Base-by-base conservation (phyloP, 2,113 vertebrate species). In the Sclerurus mexicanus region DNA sequence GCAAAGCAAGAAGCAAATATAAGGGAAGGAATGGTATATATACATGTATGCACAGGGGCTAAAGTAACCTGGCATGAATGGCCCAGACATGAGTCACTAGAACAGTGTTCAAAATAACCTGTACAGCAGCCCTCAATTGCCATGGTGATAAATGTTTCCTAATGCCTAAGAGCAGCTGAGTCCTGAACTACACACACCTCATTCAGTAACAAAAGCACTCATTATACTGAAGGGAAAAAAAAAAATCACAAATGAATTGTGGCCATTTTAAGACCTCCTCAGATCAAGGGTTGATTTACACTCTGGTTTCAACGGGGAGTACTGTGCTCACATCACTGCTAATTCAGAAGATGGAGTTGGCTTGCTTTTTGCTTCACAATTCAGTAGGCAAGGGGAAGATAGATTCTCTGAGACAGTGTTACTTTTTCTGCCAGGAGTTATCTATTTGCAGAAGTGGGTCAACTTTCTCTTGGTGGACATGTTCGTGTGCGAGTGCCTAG, bases 401-500 rank as follows among this genome's bases (percentile, higher is more conserved):
- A 96, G 97, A 97, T 97, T 96, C 87, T 68, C 94, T 91, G 91
- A 98, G 98, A 98, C 98, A 98, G 97, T 97, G 97, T 91, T 97
- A 96, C 66, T 95, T 96, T 95, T 96, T 96, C 98, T 97, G 98
- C 97, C 97, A 96, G 95, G 50, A 96, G 94, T 95, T 94, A 93
- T 97, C 98, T 98, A 98, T 98, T 98, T 98, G 96, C 97, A 97
- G 98, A 98, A 98, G 93, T 98, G 98, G 98, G 98, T 98, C 98
- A 97, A 77, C 97, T 96, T 97, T 95, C 89, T 89, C 97, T 96
- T 90, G 76, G 74, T 92, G 85, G 97, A 97, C 95, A 95, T 35
- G 77, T 60, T 91, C 58, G 85, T 94, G 88, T 77, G 85, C 4
- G n/a, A 95, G 95, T 93, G 97, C 96, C 97, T 97, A 14, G 95